phyloP scores from a whole-genome alignment of 53 echinoderm and acorn worm species.

The Henricia sp. region DNA sequence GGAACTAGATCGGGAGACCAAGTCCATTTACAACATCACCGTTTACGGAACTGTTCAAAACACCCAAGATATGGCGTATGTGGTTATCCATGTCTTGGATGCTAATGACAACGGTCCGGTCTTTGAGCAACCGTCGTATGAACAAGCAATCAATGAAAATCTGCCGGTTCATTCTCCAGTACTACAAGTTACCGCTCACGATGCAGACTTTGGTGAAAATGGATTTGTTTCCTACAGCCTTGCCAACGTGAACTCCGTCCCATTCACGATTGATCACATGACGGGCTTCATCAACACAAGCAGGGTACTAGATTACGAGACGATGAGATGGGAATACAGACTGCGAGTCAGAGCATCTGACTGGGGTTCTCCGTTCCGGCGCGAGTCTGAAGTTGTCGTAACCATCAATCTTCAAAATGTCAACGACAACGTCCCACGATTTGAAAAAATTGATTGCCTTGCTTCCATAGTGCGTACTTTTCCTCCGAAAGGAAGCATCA shows the following conservation, averaged over 20 bases:
- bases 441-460: conserved; percentile 93
- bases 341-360: conserved; percentile 91
- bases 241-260: conserved; percentile 89
- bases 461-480: conserved; percentile 82
- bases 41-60: conserved; percentile 61
- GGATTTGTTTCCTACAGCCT: conserved; percentile 96
- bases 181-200: conserved; percentile 70
- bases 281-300: conserved; percentile 91
- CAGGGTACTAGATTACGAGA: conserved; percentile 87
- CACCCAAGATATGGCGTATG: conserved; percentile 51
- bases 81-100: conserved; percentile 75
- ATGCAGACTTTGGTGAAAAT: conserved; percentile 89
- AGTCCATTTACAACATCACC: conserved; percentile 67
- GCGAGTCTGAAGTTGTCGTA: conserved; percentile 87
- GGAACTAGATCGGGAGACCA: conserved; percentile 73
- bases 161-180: conserved; percentile 64
- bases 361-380: conserved; percentile 90
- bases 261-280: conserved; percentile 93
- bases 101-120: conserved; percentile 93
- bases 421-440: conserved; percentile 92
- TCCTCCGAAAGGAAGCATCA: conserved; percentile 70
- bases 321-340: conserved; percentile 83
- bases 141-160: conserved; percentile 79
- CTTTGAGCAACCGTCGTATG: conserved; percentile 74
- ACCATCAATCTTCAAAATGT: conserved; percentile 68